Evolutionary conservation across 2,888 invertebrate genomes (phyloP).

Genomic region (Drosophila tripunctata): DNA sequence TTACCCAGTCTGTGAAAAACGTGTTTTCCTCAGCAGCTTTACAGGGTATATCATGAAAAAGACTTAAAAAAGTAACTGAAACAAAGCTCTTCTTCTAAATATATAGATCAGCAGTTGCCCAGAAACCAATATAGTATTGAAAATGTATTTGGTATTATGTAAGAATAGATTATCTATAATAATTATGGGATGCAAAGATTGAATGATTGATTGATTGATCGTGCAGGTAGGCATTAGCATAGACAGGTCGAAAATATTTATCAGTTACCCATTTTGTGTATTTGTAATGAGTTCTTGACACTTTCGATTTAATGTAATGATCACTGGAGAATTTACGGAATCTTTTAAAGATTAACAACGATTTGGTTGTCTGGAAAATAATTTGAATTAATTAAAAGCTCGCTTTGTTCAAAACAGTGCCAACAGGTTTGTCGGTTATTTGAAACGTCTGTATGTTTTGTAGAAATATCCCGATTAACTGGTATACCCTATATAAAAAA

Average conservation of each 20-base stretch:
- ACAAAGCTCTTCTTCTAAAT: no score
- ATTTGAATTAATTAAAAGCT: slow-evolving; percentile 37
- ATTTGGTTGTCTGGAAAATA: not conserved
- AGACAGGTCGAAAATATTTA: not conserved
- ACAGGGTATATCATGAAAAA: not conserved
- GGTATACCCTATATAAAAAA: not conserved
- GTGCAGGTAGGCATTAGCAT: not conserved
- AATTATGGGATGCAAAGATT: not conserved
- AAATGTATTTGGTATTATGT: slow-evolving; percentile 1
- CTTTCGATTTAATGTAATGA: slow-evolving; percentile 20
- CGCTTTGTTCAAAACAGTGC: not conserved
- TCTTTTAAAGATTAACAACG: not conserved
- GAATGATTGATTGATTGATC: not conserved
- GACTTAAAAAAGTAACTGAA: not conserved
- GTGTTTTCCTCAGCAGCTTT: not conserved
- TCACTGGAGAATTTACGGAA: not conserved
- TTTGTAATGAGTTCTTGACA: slow-evolving; percentile 18
- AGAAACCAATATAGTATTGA: no score
- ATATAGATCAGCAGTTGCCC: no score
- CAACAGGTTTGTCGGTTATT: slow-evolving; percentile 33
- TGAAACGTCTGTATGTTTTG: not conserved
- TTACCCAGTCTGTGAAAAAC: not conserved
- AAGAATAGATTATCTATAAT: not conserved
- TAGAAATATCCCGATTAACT: slow-evolving; percentile 5
- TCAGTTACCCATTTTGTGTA: not conserved